Conservation (phyloP, 2,113 vertebrate genomes). For the Sinosuthora webbiana region DNA sequence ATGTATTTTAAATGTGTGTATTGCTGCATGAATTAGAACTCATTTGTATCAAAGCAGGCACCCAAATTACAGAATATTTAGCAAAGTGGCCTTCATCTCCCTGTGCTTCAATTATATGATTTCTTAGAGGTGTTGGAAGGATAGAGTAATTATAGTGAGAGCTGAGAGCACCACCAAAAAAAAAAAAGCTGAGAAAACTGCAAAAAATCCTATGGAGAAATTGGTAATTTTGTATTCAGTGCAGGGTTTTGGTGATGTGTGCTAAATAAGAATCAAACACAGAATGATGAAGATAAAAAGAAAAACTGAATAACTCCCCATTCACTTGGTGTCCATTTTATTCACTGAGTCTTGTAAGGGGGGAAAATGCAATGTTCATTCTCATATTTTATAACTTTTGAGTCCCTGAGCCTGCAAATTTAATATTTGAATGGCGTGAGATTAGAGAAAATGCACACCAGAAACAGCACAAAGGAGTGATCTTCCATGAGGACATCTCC, state of each 20-base stretch:
- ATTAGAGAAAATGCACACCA: background rate
- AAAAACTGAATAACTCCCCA: background rate
- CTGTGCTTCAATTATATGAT: constrained; percentile 27
- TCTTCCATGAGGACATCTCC: background rate
- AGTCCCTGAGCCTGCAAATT: background rate
- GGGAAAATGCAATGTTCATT: background rate
- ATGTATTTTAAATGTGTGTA: background rate
- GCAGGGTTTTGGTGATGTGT: constrained; percentile 6
- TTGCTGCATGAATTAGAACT: background rate
- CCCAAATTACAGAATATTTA: background rate
- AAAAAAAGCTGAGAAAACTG: background rate
- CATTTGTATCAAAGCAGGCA: background rate
- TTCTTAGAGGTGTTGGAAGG: constrained; percentile 51
- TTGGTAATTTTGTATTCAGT: constrained; percentile 45
- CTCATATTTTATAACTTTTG: background rate
- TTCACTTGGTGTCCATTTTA: constrained; percentile 8
- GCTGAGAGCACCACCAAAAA: background rate
- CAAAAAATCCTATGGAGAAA: constrained; percentile 31
- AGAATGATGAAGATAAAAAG: constrained; percentile 23
- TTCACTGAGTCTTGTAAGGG: background rate
- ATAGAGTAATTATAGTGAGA: constrained; percentile 48
- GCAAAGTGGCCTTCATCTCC: constrained; percentile 1
- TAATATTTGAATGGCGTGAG: background rate
- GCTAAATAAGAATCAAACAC: constrained; percentile 34
- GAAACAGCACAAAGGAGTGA: background rate